Conservation (phyloP, 1,140 invertebrate species). For the Sarcophaga peregrina region DNA sequence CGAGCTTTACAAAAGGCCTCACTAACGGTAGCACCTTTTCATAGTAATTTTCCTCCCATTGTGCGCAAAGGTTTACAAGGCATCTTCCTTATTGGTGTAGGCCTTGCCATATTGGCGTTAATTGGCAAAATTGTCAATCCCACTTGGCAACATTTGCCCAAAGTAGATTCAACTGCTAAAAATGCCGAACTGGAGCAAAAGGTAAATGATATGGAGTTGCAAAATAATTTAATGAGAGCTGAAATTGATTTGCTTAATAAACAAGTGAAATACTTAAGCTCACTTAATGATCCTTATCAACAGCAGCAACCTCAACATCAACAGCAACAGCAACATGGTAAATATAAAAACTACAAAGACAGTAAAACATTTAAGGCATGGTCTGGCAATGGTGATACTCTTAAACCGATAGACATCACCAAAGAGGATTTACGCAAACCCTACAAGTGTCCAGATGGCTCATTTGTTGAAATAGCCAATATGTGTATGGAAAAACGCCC, state of each 20-base stretch:
- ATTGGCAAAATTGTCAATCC: slow-evolving; percentile 56
- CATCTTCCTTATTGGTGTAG: slow-evolving; percentile 56
- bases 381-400: slow-evolving; percentile 52
- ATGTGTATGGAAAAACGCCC: slow-evolving; percentile 55
- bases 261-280: slow-evolving; percentile 57
- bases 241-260: slow-evolving; percentile 62
- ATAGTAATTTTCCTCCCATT: slow-evolving; percentile 44
- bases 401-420: slow-evolving; percentile 52
- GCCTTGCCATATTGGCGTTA: slow-evolving; percentile 54
- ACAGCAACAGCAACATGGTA: slow-evolving; percentile 8
- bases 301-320: not conserved
- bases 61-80: slow-evolving; percentile 53
- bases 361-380: slow-evolving; percentile 55
- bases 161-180: slow-evolving; percentile 36
- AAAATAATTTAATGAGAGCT: slow-evolving; percentile 61
- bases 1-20: slow-evolving; percentile 21
- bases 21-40: not conserved
- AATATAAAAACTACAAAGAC: slow-evolving; percentile 42
- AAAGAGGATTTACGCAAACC: slow-evolving; percentile 54
- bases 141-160: slow-evolving; percentile 52
- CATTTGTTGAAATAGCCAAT: slow-evolving; percentile 53
- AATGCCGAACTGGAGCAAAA: slow-evolving; percentile 52
- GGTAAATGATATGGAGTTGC: slow-evolving; percentile 56
- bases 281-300: slow-evolving; percentile 23
- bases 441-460: slow-evolving; percentile 54